Conservation (phyloP, 2,797 vertebrate genomes). For the Sparus aurata region DNA sequence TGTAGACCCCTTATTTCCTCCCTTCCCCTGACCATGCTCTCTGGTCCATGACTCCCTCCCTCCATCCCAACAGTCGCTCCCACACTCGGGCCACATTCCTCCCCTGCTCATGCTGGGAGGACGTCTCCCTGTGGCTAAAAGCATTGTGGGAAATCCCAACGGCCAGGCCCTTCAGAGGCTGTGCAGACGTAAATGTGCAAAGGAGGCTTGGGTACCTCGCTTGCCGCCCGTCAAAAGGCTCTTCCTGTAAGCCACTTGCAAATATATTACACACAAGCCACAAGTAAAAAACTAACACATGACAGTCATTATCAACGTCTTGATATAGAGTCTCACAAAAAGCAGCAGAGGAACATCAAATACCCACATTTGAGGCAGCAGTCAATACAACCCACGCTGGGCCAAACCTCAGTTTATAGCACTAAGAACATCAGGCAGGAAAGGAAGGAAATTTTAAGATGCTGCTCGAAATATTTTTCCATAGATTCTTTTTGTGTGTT, state of each 20-base stretch:
- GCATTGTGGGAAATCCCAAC: slow-evolving; percentile 85
- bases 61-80: slow-evolving; percentile 76
- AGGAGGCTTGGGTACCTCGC: slow-evolving; percentile 21
- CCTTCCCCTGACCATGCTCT: slow-evolving; percentile 72
- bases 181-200: slow-evolving; percentile 53
- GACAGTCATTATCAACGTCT: slow-evolving; percentile 14
- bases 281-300: slow-evolving; percentile 6
- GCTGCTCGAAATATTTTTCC: slow-evolving; percentile 18
- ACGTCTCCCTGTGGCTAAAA: slow-evolving; percentile 82
- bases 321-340: slow-evolving; percentile 26
- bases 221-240: slow-evolving; percentile 25
- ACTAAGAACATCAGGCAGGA: slow-evolving; percentile 5
- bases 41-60: slow-evolving; percentile 77
- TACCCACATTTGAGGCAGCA: slow-evolving; percentile 15
- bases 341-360: slow-evolving; percentile 33
- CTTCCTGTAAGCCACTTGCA: slow-evolving; percentile 10
- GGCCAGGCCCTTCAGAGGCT: slow-evolving; percentile 61
- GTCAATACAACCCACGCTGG: slow-evolving; percentile 20
- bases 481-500: slow-evolving; percentile 26
- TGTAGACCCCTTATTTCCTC: slow-evolving; percentile 66
- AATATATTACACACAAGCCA: slow-evolving; percentile 6
- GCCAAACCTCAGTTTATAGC: slow-evolving; percentile 27
- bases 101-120: slow-evolving; percentile 81
- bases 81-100: slow-evolving; percentile 83
- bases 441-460: slow-evolving; percentile 17